A percentile compares a stretch with the other conserved stretches of the same genome.
phyloP scores from a whole-genome alignment of 2,888 invertebrate species.

The Agrypnus murinus region DNA sequence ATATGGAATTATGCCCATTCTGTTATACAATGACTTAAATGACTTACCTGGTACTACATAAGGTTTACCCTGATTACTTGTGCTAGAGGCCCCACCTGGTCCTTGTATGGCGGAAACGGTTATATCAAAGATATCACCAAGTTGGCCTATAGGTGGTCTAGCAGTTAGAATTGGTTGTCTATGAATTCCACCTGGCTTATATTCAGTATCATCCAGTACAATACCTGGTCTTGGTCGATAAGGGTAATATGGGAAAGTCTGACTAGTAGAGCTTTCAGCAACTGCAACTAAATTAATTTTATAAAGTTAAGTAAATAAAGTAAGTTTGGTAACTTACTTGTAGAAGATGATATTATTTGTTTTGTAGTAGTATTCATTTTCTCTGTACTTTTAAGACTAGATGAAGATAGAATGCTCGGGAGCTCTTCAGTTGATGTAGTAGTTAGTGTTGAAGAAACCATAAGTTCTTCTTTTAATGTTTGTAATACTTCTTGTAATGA shows the following conservation, averaged over 20 bases:
- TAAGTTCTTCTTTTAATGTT: constrained; percentile 58
- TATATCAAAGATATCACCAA: constrained; percentile 89
- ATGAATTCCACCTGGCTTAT: constrained; percentile 78
- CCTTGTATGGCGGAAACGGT: constrained; percentile 92
- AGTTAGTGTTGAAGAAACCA: constrained; percentile 48
- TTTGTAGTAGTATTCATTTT: constrained; percentile 28
- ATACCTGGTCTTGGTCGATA: constrained; percentile 90
- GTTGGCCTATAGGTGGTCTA: constrained; percentile 73
- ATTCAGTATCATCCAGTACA: constrained; percentile 88
- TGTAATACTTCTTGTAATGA: constrained; percentile 69
- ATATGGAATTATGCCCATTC: background rate
- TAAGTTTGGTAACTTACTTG: constrained; percentile 21
- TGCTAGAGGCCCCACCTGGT: constrained; percentile 76
- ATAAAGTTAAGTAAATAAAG: background rate
- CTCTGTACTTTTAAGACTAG: constrained; percentile 34
- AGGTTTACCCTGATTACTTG: constrained; percentile 71
- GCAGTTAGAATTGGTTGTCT: constrained; percentile 68
- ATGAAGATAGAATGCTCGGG: constrained; percentile 55
- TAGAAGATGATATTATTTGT: background rate
- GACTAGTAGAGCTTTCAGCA: constrained; percentile 59
- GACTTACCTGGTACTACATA: constrained; percentile 73
- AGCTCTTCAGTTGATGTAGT: constrained; percentile 70
- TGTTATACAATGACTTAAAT: too few species aligned
- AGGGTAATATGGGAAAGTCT: constrained; percentile 73
- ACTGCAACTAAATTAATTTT: constrained; percentile 8